Conservation (phyloP, 2,888 invertebrate genomes). For the Morpho deidamia region DNA sequence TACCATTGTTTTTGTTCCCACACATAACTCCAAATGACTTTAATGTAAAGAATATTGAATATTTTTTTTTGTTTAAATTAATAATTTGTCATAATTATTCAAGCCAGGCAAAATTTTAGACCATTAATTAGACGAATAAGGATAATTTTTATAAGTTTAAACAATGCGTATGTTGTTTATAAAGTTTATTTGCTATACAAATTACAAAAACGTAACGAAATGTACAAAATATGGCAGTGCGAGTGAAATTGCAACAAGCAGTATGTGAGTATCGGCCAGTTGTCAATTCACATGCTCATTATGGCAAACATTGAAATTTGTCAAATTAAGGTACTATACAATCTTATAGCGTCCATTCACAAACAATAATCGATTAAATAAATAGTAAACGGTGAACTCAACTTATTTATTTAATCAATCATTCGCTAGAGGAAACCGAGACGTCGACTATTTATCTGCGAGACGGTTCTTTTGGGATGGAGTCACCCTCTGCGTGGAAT, state of each 20-base stretch:
- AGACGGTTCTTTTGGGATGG: constrained; percentile 69
- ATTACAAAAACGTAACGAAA: constrained; percentile 40
- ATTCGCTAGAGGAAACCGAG: constrained; percentile 21
- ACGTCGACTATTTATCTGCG: constrained; percentile 31
- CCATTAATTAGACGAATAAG: too few species aligned
- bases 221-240: constrained; percentile 56
- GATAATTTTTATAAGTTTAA: too few species aligned
- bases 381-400: constrained; percentile 1
- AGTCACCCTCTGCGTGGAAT: constrained; percentile 79
- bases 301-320: constrained; percentile 2
- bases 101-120: too few species aligned
- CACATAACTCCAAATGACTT: too few species aligned
- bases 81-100: too few species aligned
- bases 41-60: too few species aligned
- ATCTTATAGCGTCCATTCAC: neutral
- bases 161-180: constrained; percentile 13
- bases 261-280: constrained; percentile 10
- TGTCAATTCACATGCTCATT: constrained; percentile 8
- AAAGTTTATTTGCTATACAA: constrained; percentile 32
- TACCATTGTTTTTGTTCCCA: too few species aligned
- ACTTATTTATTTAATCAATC: constrained; percentile 19
- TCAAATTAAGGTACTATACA: neutral
- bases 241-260: constrained; percentile 1
- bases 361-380: too few species aligned
- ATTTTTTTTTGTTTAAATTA: too few species aligned